Evolutionary conservation across 2,888 invertebrate species (phyloP), one percentile per base, ranked within the genome.

Genomic region (Diarsia rubi): DNA sequence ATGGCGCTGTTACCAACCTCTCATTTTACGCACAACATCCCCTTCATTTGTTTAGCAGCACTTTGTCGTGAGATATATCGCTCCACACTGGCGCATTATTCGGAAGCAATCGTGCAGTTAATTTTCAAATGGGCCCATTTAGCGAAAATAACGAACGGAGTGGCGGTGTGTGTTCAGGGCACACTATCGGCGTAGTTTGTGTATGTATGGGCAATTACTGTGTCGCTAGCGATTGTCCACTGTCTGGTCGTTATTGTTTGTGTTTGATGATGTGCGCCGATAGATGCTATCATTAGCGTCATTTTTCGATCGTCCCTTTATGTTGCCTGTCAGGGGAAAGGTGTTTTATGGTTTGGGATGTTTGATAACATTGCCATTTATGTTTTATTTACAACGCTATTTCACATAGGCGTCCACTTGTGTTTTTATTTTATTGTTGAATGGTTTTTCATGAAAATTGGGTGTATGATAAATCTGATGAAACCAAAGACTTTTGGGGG

Each of bases 71-170:
- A 90, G 90, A 89, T 90, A 92, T 91, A 92, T 90, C 88, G 89
- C 90, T 90, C 88, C 88, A 90, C 90, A 91, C 88, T 88, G 86
- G 88, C 91, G 86, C 91, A 93, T 95, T 95, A 94, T 94, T 92
- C 91, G 90, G 90, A 92, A 93, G 94, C 93, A 95, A 95, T 95
- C 92, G 94, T 91, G 95, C 94, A 95, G 94, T 94, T 95, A 95
- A 95, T 95, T 95, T 94, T 91, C 90, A 93, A 95, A 95, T 95
- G 93, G 93, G 92, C 86, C 91, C 94, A 95, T 95, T 95, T 94
- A 94, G 93, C 90, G 91, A 92, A 93, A 93, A 95, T 93, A 95
- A 94, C 92, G 92, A 92, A 92, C 90, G 90, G 83, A 88, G 89
- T 88, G 91, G 90, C 86, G 90, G 88, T 88, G 87, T 88, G 88